Conservation (phyloP, 2,888 invertebrate genomes). For the Sinopyrophorus schimmeli region DNA sequence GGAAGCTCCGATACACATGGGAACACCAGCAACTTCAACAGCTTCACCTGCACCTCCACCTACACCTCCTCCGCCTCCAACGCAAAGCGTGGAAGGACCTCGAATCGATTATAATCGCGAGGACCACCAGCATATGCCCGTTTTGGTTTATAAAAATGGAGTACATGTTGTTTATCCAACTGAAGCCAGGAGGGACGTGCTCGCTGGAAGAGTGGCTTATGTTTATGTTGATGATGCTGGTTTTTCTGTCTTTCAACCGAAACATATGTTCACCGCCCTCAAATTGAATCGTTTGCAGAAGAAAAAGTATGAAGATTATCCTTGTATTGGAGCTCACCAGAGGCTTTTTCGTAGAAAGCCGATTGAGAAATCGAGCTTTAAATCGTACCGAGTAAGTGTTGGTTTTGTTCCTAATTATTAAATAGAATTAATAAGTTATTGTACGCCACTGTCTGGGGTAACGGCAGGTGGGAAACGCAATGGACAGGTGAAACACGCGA, state of each 20-base stretch:
- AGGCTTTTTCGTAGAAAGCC: constrained; percentile 39
- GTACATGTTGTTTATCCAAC: constrained; percentile 75
- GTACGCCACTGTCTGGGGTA: constrained; percentile 26
- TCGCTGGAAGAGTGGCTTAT: constrained; percentile 75
- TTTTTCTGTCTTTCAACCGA: constrained; percentile 71
- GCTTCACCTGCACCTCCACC: constrained; percentile 22
- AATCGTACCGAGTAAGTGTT: no score
- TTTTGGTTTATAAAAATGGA: constrained; percentile 56
- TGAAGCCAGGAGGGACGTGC: constrained; percentile 73
- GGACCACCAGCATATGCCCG: constrained; percentile 40
- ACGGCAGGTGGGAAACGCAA: constrained; percentile 45
- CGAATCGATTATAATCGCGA: no score
- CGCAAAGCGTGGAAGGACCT: constrained; percentile 33
- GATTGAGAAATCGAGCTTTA: no score
- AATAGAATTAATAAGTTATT: no score
- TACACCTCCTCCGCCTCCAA: constrained; percentile 30
- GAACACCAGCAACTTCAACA: no score
- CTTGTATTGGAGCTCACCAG: constrained; percentile 50
- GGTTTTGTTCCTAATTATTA: no score
- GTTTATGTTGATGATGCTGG: constrained; percentile 72
- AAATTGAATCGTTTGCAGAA: constrained; percentile 64
- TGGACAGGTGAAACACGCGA: constrained; percentile 42
- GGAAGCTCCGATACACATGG: constrained; percentile 44
- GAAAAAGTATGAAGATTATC: constrained; percentile 48
- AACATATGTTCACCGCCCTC: constrained; percentile 75